Percentiles rank a stretch among this genome's conserved stretches.
phyloP scores from a whole-genome alignment of 2,888 invertebrate genomes.

The Lumbricus terrestris region DNA sequence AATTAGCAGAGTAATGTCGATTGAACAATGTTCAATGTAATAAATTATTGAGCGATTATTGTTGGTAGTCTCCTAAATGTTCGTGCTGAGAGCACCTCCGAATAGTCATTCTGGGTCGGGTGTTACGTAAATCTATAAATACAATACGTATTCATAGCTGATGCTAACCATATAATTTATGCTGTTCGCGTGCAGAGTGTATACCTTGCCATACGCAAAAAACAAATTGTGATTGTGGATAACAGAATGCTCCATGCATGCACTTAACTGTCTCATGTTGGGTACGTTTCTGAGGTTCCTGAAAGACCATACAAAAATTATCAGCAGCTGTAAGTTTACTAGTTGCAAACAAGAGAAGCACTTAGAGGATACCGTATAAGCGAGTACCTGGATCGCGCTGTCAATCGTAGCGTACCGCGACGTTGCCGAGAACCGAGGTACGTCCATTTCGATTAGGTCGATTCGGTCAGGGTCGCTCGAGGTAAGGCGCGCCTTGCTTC shows the following conservation, averaged over 20 bases:
- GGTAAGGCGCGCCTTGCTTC: neutral
- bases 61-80: too few relatives aligned
- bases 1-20: too few relatives aligned
- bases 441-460: neutral
- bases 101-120: too few relatives aligned
- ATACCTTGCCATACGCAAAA: neutral
- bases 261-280: too few relatives aligned
- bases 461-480: neutral
- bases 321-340: neutral
- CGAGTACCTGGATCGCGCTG: neutral
- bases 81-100: too few relatives aligned
- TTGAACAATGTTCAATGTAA: too few relatives aligned
- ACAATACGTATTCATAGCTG: too few relatives aligned
- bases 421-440: neutral
- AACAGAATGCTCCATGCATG: neutral
- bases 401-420: conserved; percentile 10
- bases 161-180: neutral
- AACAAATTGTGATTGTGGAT: neutral
- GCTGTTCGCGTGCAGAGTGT: neutral
- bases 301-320: neutral
- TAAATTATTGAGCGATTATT: too few relatives aligned
- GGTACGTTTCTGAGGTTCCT: neutral
- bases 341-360: neutral
- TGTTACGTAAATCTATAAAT: too few relatives aligned
- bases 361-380: too few relatives aligned